Evolutionary conservation across 2,888 invertebrate species (phyloP).

Genomic region (Cephus sareptanus): DNA sequence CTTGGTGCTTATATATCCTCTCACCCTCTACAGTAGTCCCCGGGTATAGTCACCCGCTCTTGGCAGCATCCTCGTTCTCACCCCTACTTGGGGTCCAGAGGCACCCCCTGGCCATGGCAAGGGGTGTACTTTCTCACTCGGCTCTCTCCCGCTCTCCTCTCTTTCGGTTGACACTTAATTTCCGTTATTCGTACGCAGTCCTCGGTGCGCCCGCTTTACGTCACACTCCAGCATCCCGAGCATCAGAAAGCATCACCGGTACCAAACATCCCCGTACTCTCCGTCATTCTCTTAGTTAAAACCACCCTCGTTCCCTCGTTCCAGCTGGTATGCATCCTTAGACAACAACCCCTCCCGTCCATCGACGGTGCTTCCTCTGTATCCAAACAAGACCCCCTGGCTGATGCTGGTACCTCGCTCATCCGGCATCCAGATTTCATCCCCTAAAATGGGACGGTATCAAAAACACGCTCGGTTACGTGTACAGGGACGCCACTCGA

Average conservation of each 20-base stretch:
- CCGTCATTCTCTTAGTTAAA: conserved; percentile 52
- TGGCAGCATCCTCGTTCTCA: conserved; percentile 17
- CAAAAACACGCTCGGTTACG: conserved; percentile 17
- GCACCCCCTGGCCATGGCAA: conserved; percentile 14
- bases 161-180: conserved; percentile 65
- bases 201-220: conserved; percentile 52
- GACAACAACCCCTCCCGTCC: conserved; percentile 18
- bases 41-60: conserved; percentile 15
- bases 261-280: conserved; percentile 34
- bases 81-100: conserved; percentile 16
- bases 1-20: conserved; percentile 45
- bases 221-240: conserved; percentile 40
- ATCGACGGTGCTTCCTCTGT: conserved; percentile 4
- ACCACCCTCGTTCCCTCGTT: conserved; percentile 32
- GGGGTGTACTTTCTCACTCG: conserved; percentile 33
- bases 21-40: conserved; percentile 10
- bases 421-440: neutral
- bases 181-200: conserved; percentile 65
- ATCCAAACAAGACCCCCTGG: conserved; percentile 2
- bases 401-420: neutral
- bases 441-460: conserved; percentile 15
- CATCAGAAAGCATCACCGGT: conserved; percentile 34
- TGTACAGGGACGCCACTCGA: neutral
- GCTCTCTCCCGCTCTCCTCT: conserved; percentile 40
- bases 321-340: conserved; percentile 26